A percentile compares a stretch with the other conserved stretches of the same genome.
Conservation (phyloP, 2,797 vertebrate genomes). For the Aulostomus chinensis region DNA sequence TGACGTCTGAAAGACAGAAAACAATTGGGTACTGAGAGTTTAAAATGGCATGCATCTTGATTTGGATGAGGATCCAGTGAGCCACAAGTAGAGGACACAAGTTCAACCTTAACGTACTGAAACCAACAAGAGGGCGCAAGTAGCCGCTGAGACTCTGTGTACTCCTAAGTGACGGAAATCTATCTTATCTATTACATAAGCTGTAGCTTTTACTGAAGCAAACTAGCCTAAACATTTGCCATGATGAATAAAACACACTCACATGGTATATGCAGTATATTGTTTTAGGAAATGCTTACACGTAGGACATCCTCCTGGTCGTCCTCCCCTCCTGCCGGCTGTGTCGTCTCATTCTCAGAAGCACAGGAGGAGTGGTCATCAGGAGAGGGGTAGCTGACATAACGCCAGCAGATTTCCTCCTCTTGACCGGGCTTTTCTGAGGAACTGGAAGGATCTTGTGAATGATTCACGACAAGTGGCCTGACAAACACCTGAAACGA, state of each 20-base stretch:
- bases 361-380: not conserved
- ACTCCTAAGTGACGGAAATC: too few species aligned
- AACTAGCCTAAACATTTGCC: too few species aligned
- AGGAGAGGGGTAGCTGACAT: not conserved
- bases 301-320: constrained; percentile 1
- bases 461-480: constrained; percentile 53
- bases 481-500: constrained; percentile 41
- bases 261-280: not conserved
- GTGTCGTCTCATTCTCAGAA: not conserved
- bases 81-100: too few species aligned
- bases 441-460: constrained; percentile 10
- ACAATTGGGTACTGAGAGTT: not conserved
- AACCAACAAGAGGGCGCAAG: too few species aligned
- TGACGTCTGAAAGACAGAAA: constrained; percentile 32
- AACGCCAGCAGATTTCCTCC: too few species aligned
- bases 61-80: too few species aligned
- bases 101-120: too few species aligned
- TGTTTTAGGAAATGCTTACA: constrained; percentile 5
- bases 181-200: too few species aligned
- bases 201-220: too few species aligned
- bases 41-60: too few species aligned
- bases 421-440: not conserved
- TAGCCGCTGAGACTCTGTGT: too few species aligned
- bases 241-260: too few species aligned
- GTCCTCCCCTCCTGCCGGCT: constrained; percentile 3